Conservation (phyloP, 1,140 invertebrate genomes). For the Zaprionus davidi region DNA sequence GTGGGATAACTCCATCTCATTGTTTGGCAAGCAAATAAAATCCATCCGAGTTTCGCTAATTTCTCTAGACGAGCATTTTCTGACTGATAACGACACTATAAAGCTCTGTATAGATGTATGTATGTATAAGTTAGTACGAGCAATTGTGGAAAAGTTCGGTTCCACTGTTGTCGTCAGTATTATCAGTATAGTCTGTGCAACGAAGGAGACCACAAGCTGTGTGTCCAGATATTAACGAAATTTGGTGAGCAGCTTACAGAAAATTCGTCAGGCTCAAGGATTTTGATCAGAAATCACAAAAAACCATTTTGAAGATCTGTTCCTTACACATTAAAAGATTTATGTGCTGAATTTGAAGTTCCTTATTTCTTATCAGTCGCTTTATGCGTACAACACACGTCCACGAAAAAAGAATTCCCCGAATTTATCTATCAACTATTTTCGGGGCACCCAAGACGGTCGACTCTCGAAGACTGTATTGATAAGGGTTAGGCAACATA, state of each 20-base stretch:
- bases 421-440: not conserved
- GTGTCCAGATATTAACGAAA: not conserved
- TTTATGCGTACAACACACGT: not conserved
- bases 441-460: not conserved
- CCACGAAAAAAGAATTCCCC: not conserved
- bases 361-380: not conserved
- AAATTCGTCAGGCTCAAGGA: not conserved
- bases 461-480: not conserved
- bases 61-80: not conserved
- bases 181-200: constrained; percentile 20
- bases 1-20: constrained; percentile 15
- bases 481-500: not conserved
- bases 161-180: not conserved
- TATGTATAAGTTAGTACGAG: not conserved
- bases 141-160: constrained; percentile 16
- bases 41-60: not conserved
- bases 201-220: not conserved
- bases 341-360: not conserved
- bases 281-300: not conserved
- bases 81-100: not conserved
- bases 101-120: constrained; percentile 1
- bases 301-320: not conserved
- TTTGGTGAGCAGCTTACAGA: not conserved
- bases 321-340: too few species aligned
- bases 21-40: constrained; percentile 23